Evolutionary conservation across 2,888 invertebrate species (phyloP), one percentile per base, ranked within the genome.

Genomic region (Priapulus caudatus): DNA sequence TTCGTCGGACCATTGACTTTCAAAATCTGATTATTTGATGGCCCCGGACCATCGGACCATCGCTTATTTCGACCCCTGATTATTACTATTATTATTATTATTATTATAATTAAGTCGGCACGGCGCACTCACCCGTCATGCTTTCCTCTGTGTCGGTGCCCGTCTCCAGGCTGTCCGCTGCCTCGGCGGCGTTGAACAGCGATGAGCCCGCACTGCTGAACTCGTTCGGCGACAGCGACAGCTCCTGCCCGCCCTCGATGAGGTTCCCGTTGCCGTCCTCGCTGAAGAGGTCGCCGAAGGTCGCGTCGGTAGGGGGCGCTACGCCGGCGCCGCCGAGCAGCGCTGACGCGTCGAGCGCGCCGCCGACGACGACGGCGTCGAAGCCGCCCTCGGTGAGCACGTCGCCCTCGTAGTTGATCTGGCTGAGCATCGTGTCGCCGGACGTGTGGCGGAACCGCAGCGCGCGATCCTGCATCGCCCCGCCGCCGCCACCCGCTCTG

Each of bases 351-450:
- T 64, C 63, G 33, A 63, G 56, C 43, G 68, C 33, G 10, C 33
- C 33, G 33, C n/a, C n/a, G n/a, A 62, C 56, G 4, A 63, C 60
- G 16, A 53, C 47, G 4, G 65, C 65, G 58, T 71, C 69, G 61
- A 70, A 69, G n/a, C 64, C 64, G 46, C 66, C 63, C 50, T 70
- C 68, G 23, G 61, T 65, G 23, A 69, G 60, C 53, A 69, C 66
- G 45, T 69, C 69, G 52, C 62, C 64, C 48, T 70, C 71, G 55
- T 69, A 69, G 53, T 60, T 69, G 33, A 69, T 65, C 50, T 69
- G 69, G 65, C 69, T 70, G 24, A 71, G 63, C 68, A 70, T 70
- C 19, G 70, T 65, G 56, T 71, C 70, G 10, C 68, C 65, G 2
- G 63, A 65, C 43, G 64, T 57, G 10, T 65, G 57, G 46, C 64